Base-by-base conservation (phyloP, 1,140 invertebrate genomes). In the Neelides sp. region DNA sequence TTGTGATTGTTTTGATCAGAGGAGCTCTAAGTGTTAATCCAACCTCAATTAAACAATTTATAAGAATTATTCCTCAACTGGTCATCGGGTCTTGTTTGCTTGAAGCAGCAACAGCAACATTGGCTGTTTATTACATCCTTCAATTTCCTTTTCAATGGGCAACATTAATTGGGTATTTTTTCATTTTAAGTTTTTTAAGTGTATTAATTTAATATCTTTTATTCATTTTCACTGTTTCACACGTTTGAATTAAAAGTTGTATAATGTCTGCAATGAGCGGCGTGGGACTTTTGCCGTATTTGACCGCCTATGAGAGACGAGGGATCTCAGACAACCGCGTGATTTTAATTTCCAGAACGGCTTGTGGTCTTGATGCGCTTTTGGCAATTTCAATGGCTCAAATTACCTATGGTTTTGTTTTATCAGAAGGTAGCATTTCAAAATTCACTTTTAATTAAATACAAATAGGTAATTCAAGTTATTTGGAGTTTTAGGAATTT, bases 331-430 rank as follows among this genome's bases (percentile, higher is more conserved):
- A 58, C 2, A 48, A 62, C 19, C 15, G 39, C 17, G 43, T 45
- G 1, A 52, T 59, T 4, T 7, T 41, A 10, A 54, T 57, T 44
- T 54, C 48, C 13, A 59, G 53, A 39, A 47, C 28, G 8, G 58
- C 37, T 30, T 50, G 54, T 46, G 58, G 58, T 12, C 51, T 59
- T 13, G 58, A 59, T 34, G 58, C 58, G 26, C 48, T 54, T 32
- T 34, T 59, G 19, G 58, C 50, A 4, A 59, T 59, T 45, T 37
- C 30, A 22, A 37, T 59, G 43, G 42, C 54, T 7, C 47, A 56
- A 37, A 27, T 50, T 4, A 45, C 48, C 12, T 28, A 54, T 12
- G 58, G 58, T 22, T 56, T 59, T 36, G 46, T 52, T 5, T 59
- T 47, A 34, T 32, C 36, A 5, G 26, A 56, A 23, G 54, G 58